These are phyloP conservation scores for Thermophis baileyi DNA, from an alignment of 2,113 vertebrate genomes.

Conservation along the genomic window DNA sequence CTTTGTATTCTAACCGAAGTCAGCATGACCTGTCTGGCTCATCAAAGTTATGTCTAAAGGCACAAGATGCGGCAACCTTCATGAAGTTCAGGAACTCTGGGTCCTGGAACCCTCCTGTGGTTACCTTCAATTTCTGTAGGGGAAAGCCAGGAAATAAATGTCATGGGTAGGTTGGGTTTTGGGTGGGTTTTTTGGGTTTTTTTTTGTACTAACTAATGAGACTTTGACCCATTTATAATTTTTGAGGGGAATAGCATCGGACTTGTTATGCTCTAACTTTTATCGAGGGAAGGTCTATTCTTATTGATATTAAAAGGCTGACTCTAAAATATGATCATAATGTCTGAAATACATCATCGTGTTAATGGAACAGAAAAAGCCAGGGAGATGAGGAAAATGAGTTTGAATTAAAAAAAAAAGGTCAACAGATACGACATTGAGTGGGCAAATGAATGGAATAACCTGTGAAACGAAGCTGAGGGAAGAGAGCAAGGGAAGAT, in stretches of 20 bases:
- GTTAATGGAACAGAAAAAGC: rapidly evolving
- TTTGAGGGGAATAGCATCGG: conserved; percentile 21
- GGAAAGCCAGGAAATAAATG: not conserved
- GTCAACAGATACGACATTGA: not conserved
- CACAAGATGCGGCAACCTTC: not conserved
- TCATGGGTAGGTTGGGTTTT: not conserved
- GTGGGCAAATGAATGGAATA: not conserved
- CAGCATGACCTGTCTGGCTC: not conserved
- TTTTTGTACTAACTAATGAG: conserved; percentile 32
- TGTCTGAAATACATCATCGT: not conserved
- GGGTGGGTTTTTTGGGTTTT: too few relatives aligned
- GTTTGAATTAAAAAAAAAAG: not conserved
- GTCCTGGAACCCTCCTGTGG: not conserved
- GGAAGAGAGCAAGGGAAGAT: not conserved
- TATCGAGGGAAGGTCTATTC: not conserved
- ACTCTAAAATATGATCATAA: not conserved
- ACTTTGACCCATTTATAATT: conserved; percentile 47
- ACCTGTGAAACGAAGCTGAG: not conserved
- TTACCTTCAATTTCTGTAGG: not conserved
- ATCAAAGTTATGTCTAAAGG: not conserved
- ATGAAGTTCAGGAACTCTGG: not conserved
- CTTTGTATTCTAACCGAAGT: not conserved
- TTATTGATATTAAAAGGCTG: not conserved
- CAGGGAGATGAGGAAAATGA: not conserved
- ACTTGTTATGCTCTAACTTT: conserved; percentile 28